Percentiles rank a stretch among this genome's conserved stretches.
These are phyloP conservation scores for Suncus etruscus DNA, from an alignment of 2,113 vertebrate species.

Conservation along the genomic window DNA sequence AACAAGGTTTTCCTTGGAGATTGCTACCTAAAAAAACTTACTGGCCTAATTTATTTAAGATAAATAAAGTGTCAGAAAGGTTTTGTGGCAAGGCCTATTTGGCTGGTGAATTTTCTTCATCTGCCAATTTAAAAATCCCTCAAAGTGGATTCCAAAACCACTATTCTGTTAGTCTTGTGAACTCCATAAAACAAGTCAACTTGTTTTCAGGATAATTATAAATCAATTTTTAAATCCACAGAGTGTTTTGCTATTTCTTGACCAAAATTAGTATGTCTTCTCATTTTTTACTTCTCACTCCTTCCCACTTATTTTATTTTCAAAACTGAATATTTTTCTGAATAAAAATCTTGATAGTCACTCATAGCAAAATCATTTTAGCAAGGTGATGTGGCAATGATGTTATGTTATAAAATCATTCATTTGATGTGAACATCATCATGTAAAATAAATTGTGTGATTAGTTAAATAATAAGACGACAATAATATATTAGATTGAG, in stretches of 20 bases:
- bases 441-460: slow-evolving; percentile 39
- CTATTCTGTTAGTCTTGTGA: slow-evolving; percentile 51
- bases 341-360: slow-evolving; percentile 21
- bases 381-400: slow-evolving; percentile 31
- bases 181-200: slow-evolving; percentile 58
- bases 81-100: slow-evolving; percentile 53
- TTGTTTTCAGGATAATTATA: slow-evolving; percentile 53
- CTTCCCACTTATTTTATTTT: slow-evolving; percentile 15
- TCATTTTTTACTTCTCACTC: slow-evolving; percentile 35
- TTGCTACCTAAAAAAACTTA: slow-evolving; percentile 62
- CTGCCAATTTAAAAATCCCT: slow-evolving; percentile 59
- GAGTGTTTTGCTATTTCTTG: slow-evolving; percentile 53
- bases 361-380: background rate
- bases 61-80: slow-evolving; percentile 61
- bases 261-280: slow-evolving; percentile 55
- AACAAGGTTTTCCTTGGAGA: slow-evolving; percentile 45
- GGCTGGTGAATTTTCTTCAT: slow-evolving; percentile 60
- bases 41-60: slow-evolving; percentile 55
- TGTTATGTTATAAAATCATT: slow-evolving; percentile 43
- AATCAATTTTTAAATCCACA: slow-evolving; percentile 65
- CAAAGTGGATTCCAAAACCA: slow-evolving; percentile 55
- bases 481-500: slow-evolving; percentile 35
- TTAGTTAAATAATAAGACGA: slow-evolving; percentile 35
- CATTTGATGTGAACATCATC: slow-evolving; percentile 31
- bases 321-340: slow-evolving; percentile 41